Base-by-base conservation (phyloP, 37 sponge, comb jelly and placozoan genomes). In the Corticium candelabrum region DNA sequence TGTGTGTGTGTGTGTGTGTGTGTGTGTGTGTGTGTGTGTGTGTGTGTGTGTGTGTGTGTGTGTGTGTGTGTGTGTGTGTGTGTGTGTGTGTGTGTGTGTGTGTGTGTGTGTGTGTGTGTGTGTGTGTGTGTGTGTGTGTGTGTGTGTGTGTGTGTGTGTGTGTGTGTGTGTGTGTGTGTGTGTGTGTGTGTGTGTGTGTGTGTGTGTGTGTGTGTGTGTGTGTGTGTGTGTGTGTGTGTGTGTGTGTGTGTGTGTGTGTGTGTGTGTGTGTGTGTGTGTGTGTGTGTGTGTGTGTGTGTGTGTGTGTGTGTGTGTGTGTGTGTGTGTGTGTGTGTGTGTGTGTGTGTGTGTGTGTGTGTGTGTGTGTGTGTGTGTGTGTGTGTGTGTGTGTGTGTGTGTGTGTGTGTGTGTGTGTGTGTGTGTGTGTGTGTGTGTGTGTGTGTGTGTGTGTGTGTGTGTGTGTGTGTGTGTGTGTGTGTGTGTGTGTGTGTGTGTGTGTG, bases 231-330 rank as follows among this genome's bases (percentile, higher is more conserved):
- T 11, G 27, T 76, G 34, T 76, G 30, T 75, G 40, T 38, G 43
- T 37, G 21, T 50, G 11, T 50, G 11, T 50, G 11, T 50, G 15
- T 50, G 11, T 11, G 91, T 90, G 41, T 57, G 75, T 33, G 1
- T 34, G 67, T 7, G 50, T 1, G 1, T 76, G 1, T 3, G 5
- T 76, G 34, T 11, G 27, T 76, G 34, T 76, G 30, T 75, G 40
- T 38, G 43, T 37, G 21, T 50, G 11, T 50, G 11, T 50, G 11
- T 50, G 15, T 50, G 11, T 11, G 91, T 90, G 41, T 57, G 75
- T 33, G 1, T 34, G 67, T 7, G 50, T 1, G 1, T 76, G 1
- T 3, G 5, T 76, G 34, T 11, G 27, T 76, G 34, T 76, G 30
- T 75, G 40, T 38, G 43, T 37, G 21, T 50, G 11, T 50, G 11